Evolutionary conservation across 2,888 invertebrate genomes (phyloP).

Genomic region (Lathronympha strigana): DNA sequence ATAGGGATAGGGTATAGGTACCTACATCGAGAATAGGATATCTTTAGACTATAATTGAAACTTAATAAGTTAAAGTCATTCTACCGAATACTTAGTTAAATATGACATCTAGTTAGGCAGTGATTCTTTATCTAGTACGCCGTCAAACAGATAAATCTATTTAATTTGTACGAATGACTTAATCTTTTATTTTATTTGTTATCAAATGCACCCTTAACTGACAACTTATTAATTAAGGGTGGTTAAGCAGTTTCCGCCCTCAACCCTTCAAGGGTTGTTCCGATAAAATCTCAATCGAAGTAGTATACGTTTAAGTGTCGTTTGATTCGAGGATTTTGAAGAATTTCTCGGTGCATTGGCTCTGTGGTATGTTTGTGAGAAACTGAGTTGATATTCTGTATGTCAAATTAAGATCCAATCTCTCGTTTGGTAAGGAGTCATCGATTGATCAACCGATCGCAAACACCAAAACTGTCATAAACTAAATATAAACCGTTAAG

Average conservation of each 20-base stretch:
- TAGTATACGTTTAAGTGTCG: conserved; percentile 46
- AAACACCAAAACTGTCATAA: too few species aligned
- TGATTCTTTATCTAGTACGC: background rate
- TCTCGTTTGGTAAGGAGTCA: too few species aligned
- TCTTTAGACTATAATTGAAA: too few species aligned
- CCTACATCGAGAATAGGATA: too few species aligned
- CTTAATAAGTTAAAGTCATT: background rate
- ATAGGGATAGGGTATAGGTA: too few species aligned
- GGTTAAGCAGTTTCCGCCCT: conserved; percentile 26
- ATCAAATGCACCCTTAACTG: conserved; percentile 35
- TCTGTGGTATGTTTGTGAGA: conserved; percentile 47
- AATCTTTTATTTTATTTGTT: conserved; percentile 33
- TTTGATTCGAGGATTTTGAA: conserved; percentile 51
- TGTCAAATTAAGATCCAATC: too few species aligned
- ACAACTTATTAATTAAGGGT: conserved; percentile 46
- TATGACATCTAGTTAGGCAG: background rate
- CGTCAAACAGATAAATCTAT: conserved; percentile 22
- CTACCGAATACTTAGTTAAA: background rate
- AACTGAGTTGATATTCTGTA: background rate
- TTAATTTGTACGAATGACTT: conserved; percentile 28
- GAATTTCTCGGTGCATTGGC: conserved; percentile 56
- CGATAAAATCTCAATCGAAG: conserved; percentile 53
- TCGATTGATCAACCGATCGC: too few species aligned
- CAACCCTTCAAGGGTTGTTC: conserved; percentile 33
- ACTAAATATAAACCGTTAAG: too few species aligned